Evolutionary conservation across 2,888 invertebrate genomes (phyloP).

Genomic region (Andricus quercusramuli): DNA sequence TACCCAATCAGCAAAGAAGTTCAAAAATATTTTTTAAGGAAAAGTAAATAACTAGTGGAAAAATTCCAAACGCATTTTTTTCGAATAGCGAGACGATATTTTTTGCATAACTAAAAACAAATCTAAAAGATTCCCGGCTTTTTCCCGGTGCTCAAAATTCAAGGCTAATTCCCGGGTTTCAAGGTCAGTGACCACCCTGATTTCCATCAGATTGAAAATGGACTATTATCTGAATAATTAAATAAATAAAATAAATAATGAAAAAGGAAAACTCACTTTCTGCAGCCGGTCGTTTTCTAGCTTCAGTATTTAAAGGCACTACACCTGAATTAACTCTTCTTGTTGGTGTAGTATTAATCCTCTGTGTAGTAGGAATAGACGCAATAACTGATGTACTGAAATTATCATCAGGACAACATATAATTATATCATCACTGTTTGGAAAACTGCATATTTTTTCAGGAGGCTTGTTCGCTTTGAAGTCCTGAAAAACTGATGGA

Average conservation of each 20-base stretch:
- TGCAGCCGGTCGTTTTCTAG: constrained; percentile 10
- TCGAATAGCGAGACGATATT: too few relatives aligned
- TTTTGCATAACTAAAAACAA: too few relatives aligned
- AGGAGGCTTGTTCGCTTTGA: constrained; percentile 63
- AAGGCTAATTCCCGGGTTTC: too few relatives aligned
- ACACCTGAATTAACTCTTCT: neutral
- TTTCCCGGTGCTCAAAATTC: too few relatives aligned
- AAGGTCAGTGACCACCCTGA: too few relatives aligned
- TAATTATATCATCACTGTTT: constrained; percentile 58
- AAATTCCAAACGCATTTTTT: too few relatives aligned
- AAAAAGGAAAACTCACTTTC: constrained; percentile 38
- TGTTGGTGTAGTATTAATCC: neutral
- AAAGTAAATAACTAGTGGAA: too few relatives aligned
- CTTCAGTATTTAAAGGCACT: neutral
- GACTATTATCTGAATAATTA: neutral
- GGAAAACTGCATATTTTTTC: constrained; percentile 60
- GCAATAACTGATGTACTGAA: neutral
- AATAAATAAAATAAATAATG: neutral
- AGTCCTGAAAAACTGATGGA: constrained; percentile 56
- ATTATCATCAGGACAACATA: constrained; percentile 67
- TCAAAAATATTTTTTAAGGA: too few relatives aligned
- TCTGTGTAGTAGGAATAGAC: constrained; percentile 22
- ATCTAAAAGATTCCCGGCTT: too few relatives aligned
- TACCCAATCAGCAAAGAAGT: too few relatives aligned
- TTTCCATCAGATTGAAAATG: neutral